phyloP scores from a whole-genome alignment of 2,888 invertebrate species.

The Dexiosoma caninum region DNA sequence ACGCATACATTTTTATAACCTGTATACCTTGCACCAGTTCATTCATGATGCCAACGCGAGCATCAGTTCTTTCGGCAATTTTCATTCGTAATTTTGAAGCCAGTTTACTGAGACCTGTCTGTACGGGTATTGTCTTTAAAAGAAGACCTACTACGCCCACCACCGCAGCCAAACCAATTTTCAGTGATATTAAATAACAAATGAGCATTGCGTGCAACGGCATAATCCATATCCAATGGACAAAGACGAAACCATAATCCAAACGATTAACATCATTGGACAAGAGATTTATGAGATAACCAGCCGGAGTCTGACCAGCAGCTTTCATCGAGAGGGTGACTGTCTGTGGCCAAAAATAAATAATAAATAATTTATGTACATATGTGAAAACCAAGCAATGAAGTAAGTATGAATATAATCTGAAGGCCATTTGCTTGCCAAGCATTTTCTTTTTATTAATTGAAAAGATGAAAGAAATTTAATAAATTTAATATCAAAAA shows the following conservation, averaged over 20 bases:
- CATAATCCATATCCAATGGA: conserved; percentile 93
- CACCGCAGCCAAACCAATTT: conserved; percentile 85
- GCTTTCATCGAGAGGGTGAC: conserved; percentile 84
- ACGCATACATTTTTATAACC: conserved; percentile 98
- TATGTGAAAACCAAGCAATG: no score
- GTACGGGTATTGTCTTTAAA: conserved; percentile 88
- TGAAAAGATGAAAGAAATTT: no score
- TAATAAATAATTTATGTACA: no score
- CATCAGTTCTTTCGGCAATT: conserved; percentile 92
- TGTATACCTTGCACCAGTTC: conserved; percentile 96
- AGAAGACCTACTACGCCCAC: conserved; percentile 89
- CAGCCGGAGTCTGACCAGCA: conserved; percentile 86
- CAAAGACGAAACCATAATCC: conserved; percentile 89
- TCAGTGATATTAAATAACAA: conserved; percentile 86
- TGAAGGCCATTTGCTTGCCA: no score
- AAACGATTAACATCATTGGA: conserved; percentile 96
- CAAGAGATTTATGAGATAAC: conserved; percentile 94
- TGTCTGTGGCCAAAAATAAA: no score
- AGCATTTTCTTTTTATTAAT: no score
- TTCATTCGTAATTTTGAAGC: conserved; percentile 81
- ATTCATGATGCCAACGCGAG: conserved; percentile 94
- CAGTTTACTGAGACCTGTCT: conserved; percentile 79
- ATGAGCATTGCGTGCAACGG: conserved; percentile 83
- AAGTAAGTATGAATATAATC: no score
- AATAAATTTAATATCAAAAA: no score